phyloP scores from a whole-genome alignment of 2,888 invertebrate species.

The Therioaphis trifolii region DNA sequence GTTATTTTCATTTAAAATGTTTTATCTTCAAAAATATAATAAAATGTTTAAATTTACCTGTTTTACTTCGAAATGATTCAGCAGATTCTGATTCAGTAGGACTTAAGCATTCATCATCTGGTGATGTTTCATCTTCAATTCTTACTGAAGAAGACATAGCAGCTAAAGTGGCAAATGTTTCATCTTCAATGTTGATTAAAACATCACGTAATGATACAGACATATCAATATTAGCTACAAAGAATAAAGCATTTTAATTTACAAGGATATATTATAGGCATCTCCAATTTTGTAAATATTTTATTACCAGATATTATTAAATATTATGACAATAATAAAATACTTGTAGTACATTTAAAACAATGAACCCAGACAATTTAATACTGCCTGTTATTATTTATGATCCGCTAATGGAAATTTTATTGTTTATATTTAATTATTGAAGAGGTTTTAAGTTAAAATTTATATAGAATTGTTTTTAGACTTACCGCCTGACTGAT shows the following conservation, averaged over 20 bases:
- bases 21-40: not conserved
- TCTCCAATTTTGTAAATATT: too few relatives aligned
- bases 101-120: slow-evolving; percentile 70
- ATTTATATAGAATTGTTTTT: too few relatives aligned
- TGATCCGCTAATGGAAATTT: too few relatives aligned
- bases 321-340: too few relatives aligned
- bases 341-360: too few relatives aligned
- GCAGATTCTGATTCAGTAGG: slow-evolving; percentile 58
- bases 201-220: slow-evolving; percentile 69
- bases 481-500: too few relatives aligned
- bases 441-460: too few relatives aligned
- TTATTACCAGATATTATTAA: too few relatives aligned
- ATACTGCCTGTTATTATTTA: too few relatives aligned
- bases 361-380: too few relatives aligned
- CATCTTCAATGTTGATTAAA: slow-evolving; percentile 77
- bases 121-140: slow-evolving; percentile 85
- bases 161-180: slow-evolving; percentile 80
- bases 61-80: slow-evolving; percentile 56
- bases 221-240: slow-evolving; percentile 64
- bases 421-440: too few relatives aligned
- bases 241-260: slow-evolving; percentile 6
- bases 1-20: not conserved
- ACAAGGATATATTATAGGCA: too few relatives aligned
- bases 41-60: slow-evolving; percentile 23
- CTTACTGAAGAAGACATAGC: slow-evolving; percentile 76